Conservation (phyloP, 2,113 vertebrate species). For the Pyrgilauda ruficollis region DNA sequence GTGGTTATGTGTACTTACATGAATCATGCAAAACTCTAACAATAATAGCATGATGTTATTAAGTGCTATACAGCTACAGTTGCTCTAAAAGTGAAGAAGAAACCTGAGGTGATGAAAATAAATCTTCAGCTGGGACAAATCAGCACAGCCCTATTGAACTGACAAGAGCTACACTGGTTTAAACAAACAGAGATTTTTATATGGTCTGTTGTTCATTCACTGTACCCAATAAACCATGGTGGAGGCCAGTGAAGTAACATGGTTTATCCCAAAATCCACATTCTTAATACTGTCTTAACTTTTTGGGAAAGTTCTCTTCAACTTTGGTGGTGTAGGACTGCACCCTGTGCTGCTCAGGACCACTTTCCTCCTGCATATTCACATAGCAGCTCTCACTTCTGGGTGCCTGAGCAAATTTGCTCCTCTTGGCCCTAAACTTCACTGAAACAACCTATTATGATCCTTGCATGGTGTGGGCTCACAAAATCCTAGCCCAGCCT, state of each 20-base stretch:
- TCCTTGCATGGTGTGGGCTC: background rate
- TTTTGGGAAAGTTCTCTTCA: background rate
- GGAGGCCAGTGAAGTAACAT: background rate
- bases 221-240: background rate
- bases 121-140: background rate
- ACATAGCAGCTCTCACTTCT: background rate
- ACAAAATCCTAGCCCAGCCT: background rate
- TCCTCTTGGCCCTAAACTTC: background rate
- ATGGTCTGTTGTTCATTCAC: background rate
- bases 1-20: background rate
- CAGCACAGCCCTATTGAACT: background rate
- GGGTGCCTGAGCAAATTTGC: background rate
- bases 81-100: background rate
- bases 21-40: slow-evolving; percentile 23
- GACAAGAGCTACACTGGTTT: background rate
- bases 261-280: background rate
- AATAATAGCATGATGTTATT: background rate
- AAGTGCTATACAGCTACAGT: background rate
- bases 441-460: background rate
- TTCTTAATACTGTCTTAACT: background rate
- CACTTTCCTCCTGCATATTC: background rate
- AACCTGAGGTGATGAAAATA: background rate
- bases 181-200: background rate
- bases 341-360: background rate
- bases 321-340: background rate